Conservation (phyloP, 2,113 vertebrate genomes). For the Pao palembangensis region DNA sequence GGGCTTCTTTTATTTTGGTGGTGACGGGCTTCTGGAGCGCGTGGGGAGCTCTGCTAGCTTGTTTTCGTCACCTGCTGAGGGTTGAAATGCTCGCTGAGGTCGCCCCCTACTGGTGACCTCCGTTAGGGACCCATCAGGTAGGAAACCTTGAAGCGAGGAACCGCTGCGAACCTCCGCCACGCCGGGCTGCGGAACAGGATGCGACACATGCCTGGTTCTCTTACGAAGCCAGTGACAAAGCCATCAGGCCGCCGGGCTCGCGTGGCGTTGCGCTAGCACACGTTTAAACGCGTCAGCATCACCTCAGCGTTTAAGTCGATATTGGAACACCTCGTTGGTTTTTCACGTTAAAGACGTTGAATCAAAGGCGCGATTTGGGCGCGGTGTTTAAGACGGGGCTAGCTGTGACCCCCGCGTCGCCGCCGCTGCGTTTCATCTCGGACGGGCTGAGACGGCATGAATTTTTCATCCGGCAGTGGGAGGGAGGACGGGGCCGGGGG, state of each 20-base stretch:
- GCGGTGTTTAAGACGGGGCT: constrained; percentile 34
- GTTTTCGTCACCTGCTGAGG: too few relatives aligned
- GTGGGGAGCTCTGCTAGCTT: constrained; percentile 7
- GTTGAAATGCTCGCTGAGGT: constrained; percentile 41
- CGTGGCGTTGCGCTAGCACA: constrained; percentile 15
- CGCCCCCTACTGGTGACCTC: constrained; percentile 50
- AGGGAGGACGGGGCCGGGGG: neutral
- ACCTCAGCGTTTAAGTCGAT: constrained; percentile 23
- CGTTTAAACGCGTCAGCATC: constrained; percentile 39
- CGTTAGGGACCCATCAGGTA: constrained; percentile 25
- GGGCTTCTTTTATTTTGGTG: constrained; percentile 2
- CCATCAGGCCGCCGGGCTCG: constrained; percentile 27
- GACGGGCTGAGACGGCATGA: constrained; percentile 61
- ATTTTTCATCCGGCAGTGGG: constrained; percentile 47
- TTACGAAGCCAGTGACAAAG: constrained; percentile 51
- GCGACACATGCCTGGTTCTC: constrained; percentile 61
- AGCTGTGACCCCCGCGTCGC: constrained; percentile 54
- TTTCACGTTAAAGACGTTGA: constrained; percentile 13
- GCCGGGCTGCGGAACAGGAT: constrained; percentile 54
- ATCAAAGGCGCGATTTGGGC: constrained; percentile 7
- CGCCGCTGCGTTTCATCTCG: constrained; percentile 66
- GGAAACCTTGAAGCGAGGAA: constrained; percentile 45
- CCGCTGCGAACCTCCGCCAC: constrained; percentile 28
- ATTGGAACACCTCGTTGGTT: neutral
- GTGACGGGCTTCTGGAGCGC: constrained; percentile 17